phyloP scores from a whole-genome alignment of 2,113 vertebrate species.

The Lipotes vexillifer region DNA sequence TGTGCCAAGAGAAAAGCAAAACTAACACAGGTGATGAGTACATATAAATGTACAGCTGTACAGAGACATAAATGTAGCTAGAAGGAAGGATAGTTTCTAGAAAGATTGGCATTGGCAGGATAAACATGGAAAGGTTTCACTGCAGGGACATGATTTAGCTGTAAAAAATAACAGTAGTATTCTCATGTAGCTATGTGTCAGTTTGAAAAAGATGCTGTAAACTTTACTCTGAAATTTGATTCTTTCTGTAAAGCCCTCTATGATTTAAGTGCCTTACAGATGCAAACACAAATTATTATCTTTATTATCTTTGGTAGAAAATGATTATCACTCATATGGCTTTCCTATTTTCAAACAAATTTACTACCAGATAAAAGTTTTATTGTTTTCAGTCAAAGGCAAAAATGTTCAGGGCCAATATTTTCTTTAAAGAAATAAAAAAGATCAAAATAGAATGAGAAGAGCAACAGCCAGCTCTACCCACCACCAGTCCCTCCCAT shows the following conservation, averaged over 20 bases:
- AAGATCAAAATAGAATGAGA: slow-evolving; percentile 6
- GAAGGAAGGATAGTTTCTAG: not conserved
- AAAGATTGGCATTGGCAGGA: not conserved
- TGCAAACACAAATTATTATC: not conserved
- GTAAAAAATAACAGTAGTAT: not conserved
- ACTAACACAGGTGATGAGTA: not conserved
- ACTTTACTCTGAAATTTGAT: not conserved
- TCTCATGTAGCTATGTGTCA: not conserved
- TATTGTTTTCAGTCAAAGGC: not conserved
- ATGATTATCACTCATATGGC: not conserved
- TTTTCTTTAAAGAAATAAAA: slow-evolving; percentile 40
- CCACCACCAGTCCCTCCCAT: too few relatives aligned
- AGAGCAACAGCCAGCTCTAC: too few relatives aligned
- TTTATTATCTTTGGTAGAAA: slow-evolving; percentile 10
- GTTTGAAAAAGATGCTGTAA: not conserved
- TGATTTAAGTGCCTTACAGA: not conserved
- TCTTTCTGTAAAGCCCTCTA: not conserved
- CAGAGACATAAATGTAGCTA: not conserved
- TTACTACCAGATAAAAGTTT: slow-evolving; percentile 9
- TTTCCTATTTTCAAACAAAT: slow-evolving; percentile 7
- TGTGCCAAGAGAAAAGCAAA: not conserved
- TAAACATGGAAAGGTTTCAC: not conserved
- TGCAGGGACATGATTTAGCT: not conserved
- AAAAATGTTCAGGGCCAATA: not conserved
- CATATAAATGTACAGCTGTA: not conserved